Evolutionary conservation across 2,113 vertebrate species (phyloP).

Genomic region (Aythya baeri): DNA sequence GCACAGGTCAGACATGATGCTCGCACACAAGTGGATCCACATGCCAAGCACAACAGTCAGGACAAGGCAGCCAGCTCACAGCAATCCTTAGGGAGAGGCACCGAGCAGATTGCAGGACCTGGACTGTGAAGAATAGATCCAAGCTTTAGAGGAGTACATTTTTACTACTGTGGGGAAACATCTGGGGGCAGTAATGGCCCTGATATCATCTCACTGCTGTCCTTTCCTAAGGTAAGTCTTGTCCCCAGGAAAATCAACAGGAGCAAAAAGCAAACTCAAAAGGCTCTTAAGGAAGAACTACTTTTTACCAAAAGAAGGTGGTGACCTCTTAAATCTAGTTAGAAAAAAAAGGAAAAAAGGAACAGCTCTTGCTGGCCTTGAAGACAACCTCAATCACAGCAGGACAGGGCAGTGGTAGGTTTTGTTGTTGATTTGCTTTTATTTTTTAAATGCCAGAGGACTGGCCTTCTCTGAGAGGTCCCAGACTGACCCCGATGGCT

Average conservation of each 20-base stretch:
- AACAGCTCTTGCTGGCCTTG: background rate
- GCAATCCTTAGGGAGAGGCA: background rate
- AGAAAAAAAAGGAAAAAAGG: background rate
- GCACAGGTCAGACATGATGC: background rate
- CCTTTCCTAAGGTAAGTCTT: background rate
- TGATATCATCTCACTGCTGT: background rate
- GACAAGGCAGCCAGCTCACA: background rate
- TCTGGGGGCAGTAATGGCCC: background rate
- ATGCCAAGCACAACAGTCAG: accelerated
- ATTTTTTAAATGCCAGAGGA: background rate
- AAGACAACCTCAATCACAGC: background rate
- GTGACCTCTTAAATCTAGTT: background rate
- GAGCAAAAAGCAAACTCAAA: background rate
- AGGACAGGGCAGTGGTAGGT: background rate
- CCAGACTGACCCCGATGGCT: background rate
- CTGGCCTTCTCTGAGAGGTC: background rate
- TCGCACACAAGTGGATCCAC: accelerated
- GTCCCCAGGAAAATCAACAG: background rate
- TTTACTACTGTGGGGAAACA: background rate
- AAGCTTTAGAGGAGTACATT: background rate
- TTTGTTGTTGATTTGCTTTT: too few species aligned
- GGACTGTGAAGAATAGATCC: background rate
- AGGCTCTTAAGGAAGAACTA: background rate
- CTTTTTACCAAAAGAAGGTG: background rate
- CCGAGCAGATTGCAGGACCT: background rate